These are phyloP conservation scores for Pomacea maculata DNA, from an alignment of 1,140 invertebrate genomes.

Conservation along the genomic window DNA sequence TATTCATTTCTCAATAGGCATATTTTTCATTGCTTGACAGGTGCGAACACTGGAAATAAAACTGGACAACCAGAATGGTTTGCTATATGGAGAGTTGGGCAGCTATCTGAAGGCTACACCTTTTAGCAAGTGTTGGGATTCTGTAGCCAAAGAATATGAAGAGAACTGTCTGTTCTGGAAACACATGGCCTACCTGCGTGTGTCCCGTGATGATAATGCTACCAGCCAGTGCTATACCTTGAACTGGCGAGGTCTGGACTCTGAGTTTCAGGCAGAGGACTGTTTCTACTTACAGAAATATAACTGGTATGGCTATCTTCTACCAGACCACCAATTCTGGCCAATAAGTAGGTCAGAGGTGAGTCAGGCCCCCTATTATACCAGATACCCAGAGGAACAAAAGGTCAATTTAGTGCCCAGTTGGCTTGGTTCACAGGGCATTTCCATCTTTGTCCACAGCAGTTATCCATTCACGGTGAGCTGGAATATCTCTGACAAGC, in stretches of 20 bases:
- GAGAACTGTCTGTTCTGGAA: slow-evolving; percentile 36
- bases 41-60: slow-evolving; percentile 35
- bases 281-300: slow-evolving; percentile 40
- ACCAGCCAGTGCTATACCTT: slow-evolving; percentile 31
- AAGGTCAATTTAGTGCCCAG: slow-evolving; percentile 29
- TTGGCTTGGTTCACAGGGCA: slow-evolving; percentile 34
- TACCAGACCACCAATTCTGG: slow-evolving; percentile 26
- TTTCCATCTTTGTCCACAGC: slow-evolving; percentile 33
- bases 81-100: slow-evolving; percentile 39
- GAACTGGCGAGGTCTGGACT: slow-evolving; percentile 27
- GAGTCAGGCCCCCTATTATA: slow-evolving; percentile 25
- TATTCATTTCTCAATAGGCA: background rate
- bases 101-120: slow-evolving; percentile 30
- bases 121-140: slow-evolving; percentile 33
- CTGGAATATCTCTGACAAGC: slow-evolving; percentile 34
- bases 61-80: slow-evolving; percentile 26
- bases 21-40: slow-evolving; percentile 28
- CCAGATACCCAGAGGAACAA: slow-evolving; percentile 30
- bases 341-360: slow-evolving; percentile 23
- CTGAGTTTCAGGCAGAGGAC: slow-evolving; percentile 32
- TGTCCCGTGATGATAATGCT: slow-evolving; percentile 24
- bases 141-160: slow-evolving; percentile 11
- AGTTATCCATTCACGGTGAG: slow-evolving; percentile 30
- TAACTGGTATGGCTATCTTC: slow-evolving; percentile 35
- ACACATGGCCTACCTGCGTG: slow-evolving; percentile 30